These are phyloP conservation scores for Lasioglossum morio DNA, from an alignment of 2,888 invertebrate genomes.

Conservation along the genomic window DNA sequence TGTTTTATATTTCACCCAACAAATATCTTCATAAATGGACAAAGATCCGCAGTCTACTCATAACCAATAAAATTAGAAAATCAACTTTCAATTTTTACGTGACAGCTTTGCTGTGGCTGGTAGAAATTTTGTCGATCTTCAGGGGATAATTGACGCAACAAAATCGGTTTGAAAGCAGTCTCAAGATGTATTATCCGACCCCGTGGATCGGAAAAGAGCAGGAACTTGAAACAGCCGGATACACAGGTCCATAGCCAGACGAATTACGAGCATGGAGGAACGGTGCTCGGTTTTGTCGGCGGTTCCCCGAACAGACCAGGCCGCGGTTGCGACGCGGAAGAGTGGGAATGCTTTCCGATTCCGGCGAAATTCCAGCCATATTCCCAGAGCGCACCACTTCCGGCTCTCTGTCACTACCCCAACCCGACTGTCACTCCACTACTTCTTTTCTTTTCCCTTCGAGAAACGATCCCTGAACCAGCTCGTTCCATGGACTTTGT, in stretches of 20 bases:
- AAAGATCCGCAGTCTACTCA: too few relatives aligned
- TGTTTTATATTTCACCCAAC: too few relatives aligned
- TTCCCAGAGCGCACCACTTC: conserved; percentile 69
- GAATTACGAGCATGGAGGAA: conserved; percentile 62
- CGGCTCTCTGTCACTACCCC: conserved; percentile 45
- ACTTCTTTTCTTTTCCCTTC: conserved; percentile 23
- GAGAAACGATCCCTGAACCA: conserved; percentile 11
- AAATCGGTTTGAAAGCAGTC: background rate
- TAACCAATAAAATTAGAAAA: too few relatives aligned
- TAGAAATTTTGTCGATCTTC: background rate
- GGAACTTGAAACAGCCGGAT: conserved; percentile 39
- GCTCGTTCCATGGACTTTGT: background rate
- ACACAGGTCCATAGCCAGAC: conserved; percentile 42
- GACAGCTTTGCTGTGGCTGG: background rate
- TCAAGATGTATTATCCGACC: background rate
- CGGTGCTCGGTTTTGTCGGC: conserved; percentile 65
- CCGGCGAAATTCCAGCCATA: conserved; percentile 74
- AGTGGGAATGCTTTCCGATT: conserved; percentile 75
- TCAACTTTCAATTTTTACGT: background rate
- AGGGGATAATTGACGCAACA: background rate
- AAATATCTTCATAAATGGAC: too few relatives aligned
- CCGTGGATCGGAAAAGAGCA: conserved; percentile 23
- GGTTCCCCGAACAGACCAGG: conserved; percentile 62
- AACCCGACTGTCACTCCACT: conserved; percentile 3
- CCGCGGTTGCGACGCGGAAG: conserved; percentile 71